phyloP scores from a whole-genome alignment of 2,113 vertebrate genomes.

The Xenotilapia longispinis region DNA sequence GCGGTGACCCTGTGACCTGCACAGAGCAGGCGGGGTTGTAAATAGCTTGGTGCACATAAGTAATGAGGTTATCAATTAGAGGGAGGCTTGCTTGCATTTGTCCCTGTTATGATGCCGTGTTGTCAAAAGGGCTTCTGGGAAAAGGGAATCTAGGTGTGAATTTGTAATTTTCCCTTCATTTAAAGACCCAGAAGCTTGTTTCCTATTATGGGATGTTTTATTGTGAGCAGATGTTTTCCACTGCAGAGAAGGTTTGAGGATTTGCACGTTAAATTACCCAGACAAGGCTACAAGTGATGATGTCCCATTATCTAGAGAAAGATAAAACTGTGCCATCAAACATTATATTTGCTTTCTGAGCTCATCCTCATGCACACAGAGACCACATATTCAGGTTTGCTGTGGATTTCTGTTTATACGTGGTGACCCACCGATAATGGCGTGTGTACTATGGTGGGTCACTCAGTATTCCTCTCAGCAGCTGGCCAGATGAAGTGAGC shows the following conservation, averaged over 20 bases:
- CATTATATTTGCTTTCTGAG: background rate
- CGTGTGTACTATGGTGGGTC: background rate
- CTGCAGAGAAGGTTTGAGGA: constrained; percentile 1
- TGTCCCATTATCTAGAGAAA: constrained; percentile 9
- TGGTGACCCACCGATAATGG: background rate
- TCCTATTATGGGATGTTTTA: constrained; percentile 16
- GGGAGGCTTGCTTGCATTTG: constrained; percentile 39
- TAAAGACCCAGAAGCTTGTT: background rate
- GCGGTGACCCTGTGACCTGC: constrained; percentile 32
- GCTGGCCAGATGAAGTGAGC: background rate
- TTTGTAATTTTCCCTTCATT: constrained; percentile 33
- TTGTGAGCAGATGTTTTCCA: constrained; percentile 29
- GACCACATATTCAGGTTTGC: background rate
- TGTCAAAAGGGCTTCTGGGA: constrained; percentile 2
- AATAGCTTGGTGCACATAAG: constrained; percentile 42
- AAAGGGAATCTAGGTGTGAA: background rate
- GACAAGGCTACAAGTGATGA: constrained; percentile 16
- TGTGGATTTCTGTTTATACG: background rate
- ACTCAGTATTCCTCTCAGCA: constrained; percentile 37
- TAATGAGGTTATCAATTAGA: constrained; percentile 62
- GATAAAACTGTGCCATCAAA: background rate
- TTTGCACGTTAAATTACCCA: constrained; percentile 21
- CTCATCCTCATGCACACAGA: background rate
- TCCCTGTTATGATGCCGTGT: constrained; percentile 25
- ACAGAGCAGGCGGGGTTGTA: background rate